These are phyloP conservation scores for Caenorhabditis panamensis DNA, from an alignment of 2,888 invertebrate genomes.

Conservation along the genomic window DNA sequence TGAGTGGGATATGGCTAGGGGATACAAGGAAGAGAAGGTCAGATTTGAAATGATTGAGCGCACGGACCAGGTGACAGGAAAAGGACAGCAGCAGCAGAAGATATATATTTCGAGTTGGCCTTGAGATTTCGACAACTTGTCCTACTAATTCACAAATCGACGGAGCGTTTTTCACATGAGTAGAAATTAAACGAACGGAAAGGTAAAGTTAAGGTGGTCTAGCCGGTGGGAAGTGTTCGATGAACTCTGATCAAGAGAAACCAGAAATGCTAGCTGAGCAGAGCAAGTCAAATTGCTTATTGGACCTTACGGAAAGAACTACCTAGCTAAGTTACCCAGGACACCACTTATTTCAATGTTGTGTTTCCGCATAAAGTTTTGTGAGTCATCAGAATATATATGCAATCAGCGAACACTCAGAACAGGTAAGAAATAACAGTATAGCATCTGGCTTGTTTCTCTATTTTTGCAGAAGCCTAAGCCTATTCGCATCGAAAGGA, in stretches of 20 bases:
- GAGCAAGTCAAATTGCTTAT: neutral
- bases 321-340: no score
- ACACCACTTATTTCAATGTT: no score
- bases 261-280: neutral
- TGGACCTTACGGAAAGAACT: no score
- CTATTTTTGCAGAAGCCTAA: constrained; percentile 16
- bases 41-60: constrained; percentile 44
- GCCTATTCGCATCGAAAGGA: constrained; percentile 36
- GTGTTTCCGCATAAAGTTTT: no score
- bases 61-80: constrained; percentile 43
- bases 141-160: constrained; percentile 47
- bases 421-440: constrained; percentile 16
- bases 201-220: constrained; percentile 22
- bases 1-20: constrained; percentile 1
- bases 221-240: constrained; percentile 7
- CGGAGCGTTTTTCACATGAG: constrained; percentile 15
- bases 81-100: constrained; percentile 10
- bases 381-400: neutral
- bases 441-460: neutral
- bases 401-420: constrained; percentile 10
- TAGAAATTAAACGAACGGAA: constrained; percentile 8
- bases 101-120: constrained; percentile 46
- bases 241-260: constrained; percentile 32
- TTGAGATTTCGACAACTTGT: constrained; percentile 58
- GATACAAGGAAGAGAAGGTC: constrained; percentile 29